phyloP scores from a whole-genome alignment of 1,140 invertebrate species.

The Phthorimaea operculella region DNA sequence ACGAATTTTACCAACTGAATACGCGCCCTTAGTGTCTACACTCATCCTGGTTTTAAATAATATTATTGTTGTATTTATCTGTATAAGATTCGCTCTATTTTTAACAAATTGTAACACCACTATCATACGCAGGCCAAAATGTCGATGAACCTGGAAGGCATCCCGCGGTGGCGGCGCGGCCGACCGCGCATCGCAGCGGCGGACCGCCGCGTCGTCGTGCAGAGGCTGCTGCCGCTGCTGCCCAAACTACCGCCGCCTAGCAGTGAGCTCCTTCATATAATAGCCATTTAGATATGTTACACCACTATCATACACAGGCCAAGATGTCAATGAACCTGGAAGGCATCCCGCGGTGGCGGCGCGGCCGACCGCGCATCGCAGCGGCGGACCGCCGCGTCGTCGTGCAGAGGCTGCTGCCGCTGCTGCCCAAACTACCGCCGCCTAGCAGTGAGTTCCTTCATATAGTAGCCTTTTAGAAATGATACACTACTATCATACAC shows the following conservation, averaged over 20 bases:
- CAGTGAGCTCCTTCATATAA: slow-evolving; percentile 38
- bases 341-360: slow-evolving; percentile 34
- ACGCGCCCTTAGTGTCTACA: no score
- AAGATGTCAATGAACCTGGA: slow-evolving; percentile 19
- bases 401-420: slow-evolving; percentile 42
- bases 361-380: slow-evolving; percentile 33
- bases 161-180: slow-evolving; percentile 39
- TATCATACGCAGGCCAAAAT: background rate
- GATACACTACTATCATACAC: no score
- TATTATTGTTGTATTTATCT: no score
- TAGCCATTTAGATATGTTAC: no score
- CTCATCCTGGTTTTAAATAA: no score
- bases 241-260: slow-evolving; percentile 42
- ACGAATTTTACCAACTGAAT: no score
- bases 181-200: slow-evolving; percentile 27
- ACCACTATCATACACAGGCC: no score
- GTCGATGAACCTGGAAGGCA: slow-evolving; percentile 23
- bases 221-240: slow-evolving; percentile 43
- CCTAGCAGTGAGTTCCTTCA: slow-evolving; percentile 39
- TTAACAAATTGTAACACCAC: no score
- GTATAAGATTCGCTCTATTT: no score
- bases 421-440: slow-evolving; percentile 47
- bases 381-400: slow-evolving; percentile 34
- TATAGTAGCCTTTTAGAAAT: no score
- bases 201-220: slow-evolving; percentile 41